phyloP scores from a whole-genome alignment of 2,113 vertebrate genomes.

The Trichechus manatus region DNA sequence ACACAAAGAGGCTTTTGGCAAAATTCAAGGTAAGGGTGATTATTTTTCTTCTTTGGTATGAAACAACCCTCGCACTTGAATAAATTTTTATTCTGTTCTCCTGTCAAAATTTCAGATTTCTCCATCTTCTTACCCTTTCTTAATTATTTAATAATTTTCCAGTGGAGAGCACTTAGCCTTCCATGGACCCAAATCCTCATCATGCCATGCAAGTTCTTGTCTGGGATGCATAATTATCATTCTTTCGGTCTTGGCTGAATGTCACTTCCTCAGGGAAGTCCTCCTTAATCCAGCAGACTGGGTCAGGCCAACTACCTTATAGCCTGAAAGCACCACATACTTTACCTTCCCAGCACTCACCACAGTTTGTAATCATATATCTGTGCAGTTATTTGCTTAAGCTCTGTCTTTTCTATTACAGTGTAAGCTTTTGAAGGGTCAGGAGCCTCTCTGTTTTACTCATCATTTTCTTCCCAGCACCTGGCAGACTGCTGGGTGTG shows the following conservation, averaged over 20 bases:
- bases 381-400: background rate
- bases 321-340: background rate
- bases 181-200: background rate
- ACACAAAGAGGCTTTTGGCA: background rate
- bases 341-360: background rate
- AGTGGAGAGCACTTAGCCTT: background rate
- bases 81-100: background rate
- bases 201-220: background rate
- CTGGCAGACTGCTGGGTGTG: constrained; percentile 1
- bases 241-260: background rate
- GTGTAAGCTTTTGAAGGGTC: background rate
- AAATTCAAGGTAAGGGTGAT: background rate
- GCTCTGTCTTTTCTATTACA: constrained; percentile 61
- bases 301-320: background rate
- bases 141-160: background rate
- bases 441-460: constrained; percentile 61
- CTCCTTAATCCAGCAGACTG: constrained; percentile 12
- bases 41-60: constrained; percentile 32
- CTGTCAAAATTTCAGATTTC: background rate
- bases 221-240: background rate
- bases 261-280: background rate
- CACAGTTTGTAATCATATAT: background rate
- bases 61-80: background rate
- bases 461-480: constrained; percentile 50
- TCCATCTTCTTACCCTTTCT: background rate